A percentile compares a stretch with the other conserved stretches of the same genome.
Conservation (phyloP, 2,888 invertebrate species). For the Petrolisthes cinctipes region DNA sequence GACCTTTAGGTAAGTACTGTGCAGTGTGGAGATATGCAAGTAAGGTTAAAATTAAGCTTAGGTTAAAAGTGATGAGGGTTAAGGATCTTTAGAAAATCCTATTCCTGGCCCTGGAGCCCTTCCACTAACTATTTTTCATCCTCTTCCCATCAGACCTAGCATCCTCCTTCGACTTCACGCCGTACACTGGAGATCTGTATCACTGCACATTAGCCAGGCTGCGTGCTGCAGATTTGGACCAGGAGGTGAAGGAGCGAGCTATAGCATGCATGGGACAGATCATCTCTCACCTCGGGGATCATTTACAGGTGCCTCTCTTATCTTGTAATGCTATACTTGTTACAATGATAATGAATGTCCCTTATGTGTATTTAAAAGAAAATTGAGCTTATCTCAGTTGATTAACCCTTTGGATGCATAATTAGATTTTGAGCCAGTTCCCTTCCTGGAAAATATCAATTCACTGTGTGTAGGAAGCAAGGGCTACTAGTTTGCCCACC, state of each 20-base stretch:
- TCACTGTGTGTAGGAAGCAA: too few species aligned
- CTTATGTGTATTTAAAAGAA: too few species aligned
- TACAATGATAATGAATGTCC: not conserved
- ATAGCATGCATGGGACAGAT: slow-evolving; percentile 97
- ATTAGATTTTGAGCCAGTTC: too few species aligned
- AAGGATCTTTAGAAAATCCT: too few species aligned
- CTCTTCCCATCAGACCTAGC: slow-evolving; percentile 65
- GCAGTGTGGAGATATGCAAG: not conserved
- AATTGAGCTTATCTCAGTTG: too few species aligned
- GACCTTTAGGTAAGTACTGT: slow-evolving; percentile 79
- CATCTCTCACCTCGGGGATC: slow-evolving; percentile 91
- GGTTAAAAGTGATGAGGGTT: too few species aligned
- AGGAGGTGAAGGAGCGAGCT: slow-evolving; percentile 98
- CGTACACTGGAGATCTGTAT: slow-evolving; percentile 82
- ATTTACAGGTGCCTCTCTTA: slow-evolving; percentile 74
- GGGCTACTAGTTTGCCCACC: too few species aligned
- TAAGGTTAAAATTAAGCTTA: too few species aligned
- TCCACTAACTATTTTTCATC: not conserved
- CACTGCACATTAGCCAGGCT: slow-evolving; percentile 86
- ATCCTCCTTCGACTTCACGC: slow-evolving; percentile 79
- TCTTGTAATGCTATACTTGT: not conserved
- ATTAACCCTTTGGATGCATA: too few species aligned
- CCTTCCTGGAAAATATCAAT: too few species aligned
- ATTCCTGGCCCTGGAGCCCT: too few species aligned
- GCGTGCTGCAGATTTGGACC: slow-evolving; percentile 96